Conservation (phyloP, 2,888 invertebrate genomes). For the Trichopria drosophilae region DNA sequence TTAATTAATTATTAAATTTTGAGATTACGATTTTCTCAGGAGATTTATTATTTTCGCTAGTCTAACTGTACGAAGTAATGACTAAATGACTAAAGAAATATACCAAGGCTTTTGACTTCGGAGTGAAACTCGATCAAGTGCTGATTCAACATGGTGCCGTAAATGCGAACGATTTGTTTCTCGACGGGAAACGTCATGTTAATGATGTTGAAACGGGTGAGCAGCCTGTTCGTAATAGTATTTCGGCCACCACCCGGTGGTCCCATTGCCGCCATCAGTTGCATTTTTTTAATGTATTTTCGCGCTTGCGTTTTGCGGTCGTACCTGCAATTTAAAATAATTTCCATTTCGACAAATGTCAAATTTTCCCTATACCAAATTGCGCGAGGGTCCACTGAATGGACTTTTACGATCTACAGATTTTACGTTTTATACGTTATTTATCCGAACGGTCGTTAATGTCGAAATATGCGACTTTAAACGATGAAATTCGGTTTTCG, state of each 20-base stretch:
- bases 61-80: no score
- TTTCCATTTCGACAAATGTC: neutral
- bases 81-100: no score
- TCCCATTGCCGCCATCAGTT: constrained; percentile 80
- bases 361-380: neutral
- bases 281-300: constrained; percentile 78
- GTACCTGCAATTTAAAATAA: constrained; percentile 58
- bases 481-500: no score
- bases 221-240: constrained; percentile 74
- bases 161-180: constrained; percentile 76
- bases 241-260: constrained; percentile 87
- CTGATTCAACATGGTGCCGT: constrained; percentile 81
- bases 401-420: no score
- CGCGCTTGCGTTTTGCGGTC: constrained; percentile 77
- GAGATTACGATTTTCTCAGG: no score
- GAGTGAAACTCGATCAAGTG: constrained; percentile 77
- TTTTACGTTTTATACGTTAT: no score
- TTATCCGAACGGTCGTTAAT: no score
- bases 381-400: no score
- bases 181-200: constrained; percentile 84
- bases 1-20: no score
- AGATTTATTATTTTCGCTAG: no score
- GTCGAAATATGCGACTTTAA: no score
- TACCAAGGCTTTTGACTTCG: constrained; percentile 74
- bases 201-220: constrained; percentile 76